A percentile compares a stretch with the other conserved stretches of the same genome.
These are phyloP conservation scores for Epicampocera succincta DNA, from an alignment of 2,888 invertebrate species.

Conservation along the genomic window DNA sequence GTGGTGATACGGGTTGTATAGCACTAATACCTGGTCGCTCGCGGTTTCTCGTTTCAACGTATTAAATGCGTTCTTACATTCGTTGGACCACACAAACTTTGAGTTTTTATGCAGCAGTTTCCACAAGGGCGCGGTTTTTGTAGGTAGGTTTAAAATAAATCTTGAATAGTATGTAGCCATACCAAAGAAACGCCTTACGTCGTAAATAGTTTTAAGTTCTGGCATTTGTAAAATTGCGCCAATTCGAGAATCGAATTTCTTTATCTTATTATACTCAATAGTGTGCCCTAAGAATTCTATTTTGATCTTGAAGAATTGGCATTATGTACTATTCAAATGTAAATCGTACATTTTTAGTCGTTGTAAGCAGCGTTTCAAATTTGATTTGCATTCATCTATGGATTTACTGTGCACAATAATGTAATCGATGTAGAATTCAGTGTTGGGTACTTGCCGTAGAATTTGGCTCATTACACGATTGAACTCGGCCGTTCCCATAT, in stretches of 20 bases:
- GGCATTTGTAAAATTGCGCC: slow-evolving; percentile 51
- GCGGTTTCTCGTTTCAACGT: slow-evolving; percentile 49
- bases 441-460: slow-evolving; percentile 49
- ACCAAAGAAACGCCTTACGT: slow-evolving; percentile 58
- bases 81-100: slow-evolving; percentile 46
- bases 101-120: slow-evolving; percentile 43
- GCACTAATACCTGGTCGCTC: slow-evolving; percentile 46
- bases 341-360: slow-evolving; percentile 52
- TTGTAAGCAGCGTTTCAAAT: slow-evolving; percentile 48
- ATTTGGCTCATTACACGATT: slow-evolving; percentile 64
- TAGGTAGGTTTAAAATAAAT: slow-evolving; percentile 58
- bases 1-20: slow-evolving; percentile 39
- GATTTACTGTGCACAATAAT: slow-evolving; percentile 31
- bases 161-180: slow-evolving; percentile 65
- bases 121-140: slow-evolving; percentile 47
- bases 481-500: slow-evolving; percentile 25
- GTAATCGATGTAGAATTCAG: slow-evolving; percentile 34
- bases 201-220: slow-evolving; percentile 49
- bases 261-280: slow-evolving; percentile 7
- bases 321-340: slow-evolving; percentile 52
- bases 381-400: slow-evolving; percentile 5
- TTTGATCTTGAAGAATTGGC: slow-evolving; percentile 39
- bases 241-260: slow-evolving; percentile 39
- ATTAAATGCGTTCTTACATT: slow-evolving; percentile 48
- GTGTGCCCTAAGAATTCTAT: slow-evolving; percentile 46